Conservation (phyloP, 2,113 vertebrate genomes). For the Setophaga petechia region DNA sequence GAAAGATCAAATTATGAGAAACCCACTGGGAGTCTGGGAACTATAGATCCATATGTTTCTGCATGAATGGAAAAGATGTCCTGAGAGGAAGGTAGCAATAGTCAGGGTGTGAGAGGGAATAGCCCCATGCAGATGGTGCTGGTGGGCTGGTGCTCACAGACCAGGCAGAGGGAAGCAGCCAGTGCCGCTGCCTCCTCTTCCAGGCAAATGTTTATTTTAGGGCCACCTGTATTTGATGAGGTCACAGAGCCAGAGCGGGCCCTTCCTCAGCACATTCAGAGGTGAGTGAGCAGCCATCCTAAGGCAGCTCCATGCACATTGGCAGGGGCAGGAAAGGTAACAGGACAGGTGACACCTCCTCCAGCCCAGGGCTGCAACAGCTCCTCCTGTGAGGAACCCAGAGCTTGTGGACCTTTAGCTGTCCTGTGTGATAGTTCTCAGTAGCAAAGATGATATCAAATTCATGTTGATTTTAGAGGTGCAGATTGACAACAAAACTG, state of each 20-base stretch:
- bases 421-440: accelerated
- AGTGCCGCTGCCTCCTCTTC: background rate
- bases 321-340: background rate
- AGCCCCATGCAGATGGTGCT: background rate
- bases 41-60: background rate
- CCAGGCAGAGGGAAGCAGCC: background rate
- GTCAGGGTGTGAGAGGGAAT: background rate
- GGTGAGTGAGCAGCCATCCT: background rate
- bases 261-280: background rate
- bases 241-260: background rate
- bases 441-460: background rate
- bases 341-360: background rate
- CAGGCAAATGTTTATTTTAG: background rate
- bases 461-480: background rate
- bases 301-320: background rate
- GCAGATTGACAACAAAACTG: background rate
- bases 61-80: background rate
- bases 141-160: background rate
- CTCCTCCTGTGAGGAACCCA: background rate
- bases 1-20: background rate
- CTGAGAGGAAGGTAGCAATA: too few species aligned
- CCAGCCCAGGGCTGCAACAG: background rate
- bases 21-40: background rate
- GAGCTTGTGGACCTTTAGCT: background rate
- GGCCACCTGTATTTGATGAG: too few species aligned